A percentile compares a stretch with the other conserved stretches of the same genome.
phyloP scores from a whole-genome alignment of 2,888 invertebrate species.

The Agonopterix alstromeriana region DNA sequence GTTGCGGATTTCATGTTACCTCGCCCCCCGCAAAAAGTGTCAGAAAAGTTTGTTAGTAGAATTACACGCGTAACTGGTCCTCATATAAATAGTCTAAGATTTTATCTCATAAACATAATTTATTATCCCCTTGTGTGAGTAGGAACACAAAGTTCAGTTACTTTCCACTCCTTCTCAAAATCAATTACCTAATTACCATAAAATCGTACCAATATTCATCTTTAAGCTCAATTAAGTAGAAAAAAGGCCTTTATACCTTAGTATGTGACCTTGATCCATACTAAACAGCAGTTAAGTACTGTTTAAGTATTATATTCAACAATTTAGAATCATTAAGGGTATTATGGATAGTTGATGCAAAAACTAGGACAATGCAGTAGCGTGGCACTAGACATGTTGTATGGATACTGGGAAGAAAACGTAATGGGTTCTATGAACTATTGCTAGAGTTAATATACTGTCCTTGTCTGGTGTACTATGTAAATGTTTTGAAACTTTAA shows the following conservation, averaged over 20 bases:
- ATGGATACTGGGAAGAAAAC: slow-evolving; percentile 24
- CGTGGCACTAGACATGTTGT: slow-evolving; percentile 7
- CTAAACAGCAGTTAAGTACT: slow-evolving; percentile 19
- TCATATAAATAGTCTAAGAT: too few species aligned
- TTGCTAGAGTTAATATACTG: background rate
- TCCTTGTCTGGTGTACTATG: too few species aligned
- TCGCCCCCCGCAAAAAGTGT: too few species aligned
- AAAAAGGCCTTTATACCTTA: slow-evolving; percentile 6
- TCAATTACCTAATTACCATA: slow-evolving; percentile 3
- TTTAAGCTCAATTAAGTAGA: slow-evolving; percentile 3
- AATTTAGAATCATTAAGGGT: slow-evolving; percentile 37
- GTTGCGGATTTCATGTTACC: too few species aligned
- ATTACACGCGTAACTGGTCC: too few species aligned
- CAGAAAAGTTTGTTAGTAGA: too few species aligned
- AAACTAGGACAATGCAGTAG: slow-evolving; percentile 17
- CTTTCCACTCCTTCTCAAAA: background rate
- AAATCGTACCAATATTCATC: background rate
- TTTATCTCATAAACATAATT: too few species aligned
- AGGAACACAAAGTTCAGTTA: background rate
- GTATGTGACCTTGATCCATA: slow-evolving; percentile 28
- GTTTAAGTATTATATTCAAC: slow-evolving; percentile 28
- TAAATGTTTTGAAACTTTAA: too few species aligned
- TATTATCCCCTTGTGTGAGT: too few species aligned
- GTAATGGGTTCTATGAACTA: slow-evolving; percentile 26
- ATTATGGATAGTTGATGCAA: slow-evolving; percentile 20